phyloP scores from a whole-genome alignment of 92 coral and sea anemone species.

The Galaxea fascicularis region DNA sequence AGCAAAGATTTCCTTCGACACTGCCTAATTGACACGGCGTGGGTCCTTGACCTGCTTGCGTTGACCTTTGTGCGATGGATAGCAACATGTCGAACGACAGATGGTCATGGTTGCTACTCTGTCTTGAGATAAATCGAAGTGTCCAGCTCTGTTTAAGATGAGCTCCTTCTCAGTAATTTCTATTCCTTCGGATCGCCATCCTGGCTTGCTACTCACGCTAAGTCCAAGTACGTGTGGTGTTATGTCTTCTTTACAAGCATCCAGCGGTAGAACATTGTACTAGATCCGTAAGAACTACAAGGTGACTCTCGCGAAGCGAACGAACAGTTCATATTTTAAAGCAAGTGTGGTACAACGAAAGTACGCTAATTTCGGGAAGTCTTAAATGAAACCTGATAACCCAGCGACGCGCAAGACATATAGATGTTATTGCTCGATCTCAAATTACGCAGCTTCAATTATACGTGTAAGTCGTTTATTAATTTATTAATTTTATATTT shows the following conservation, averaged over 20 bases:
- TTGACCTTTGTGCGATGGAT: constrained; percentile 56
- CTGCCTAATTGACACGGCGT: constrained; percentile 49
- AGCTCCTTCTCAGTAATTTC: constrained; percentile 38
- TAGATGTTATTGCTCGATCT: constrained; percentile 16
- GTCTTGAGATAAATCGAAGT: constrained; percentile 7
- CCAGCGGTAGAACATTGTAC: constrained; percentile 36
- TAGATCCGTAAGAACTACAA: constrained; percentile 23
- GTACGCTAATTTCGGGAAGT: constrained; percentile 28
- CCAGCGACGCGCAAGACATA: constrained; percentile 21
- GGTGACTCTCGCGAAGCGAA: constrained; percentile 24
- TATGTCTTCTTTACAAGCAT: constrained; percentile 32
- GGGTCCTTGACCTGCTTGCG: constrained; percentile 52
- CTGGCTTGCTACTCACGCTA: constrained; percentile 39
- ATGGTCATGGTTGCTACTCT: constrained; percentile 43
- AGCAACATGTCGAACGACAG: constrained; percentile 38
- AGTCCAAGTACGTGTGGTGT: constrained; percentile 41
- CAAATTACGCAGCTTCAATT: constrained; percentile 33
- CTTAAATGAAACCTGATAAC: constrained; percentile 28
- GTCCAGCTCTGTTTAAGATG: constrained; percentile 49
- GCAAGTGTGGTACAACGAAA: constrained; percentile 17
- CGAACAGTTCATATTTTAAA: constrained; percentile 10
- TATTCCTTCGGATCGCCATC: constrained; percentile 20
- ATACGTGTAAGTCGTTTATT: constrained; percentile 29
- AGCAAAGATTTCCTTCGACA: constrained; percentile 55
- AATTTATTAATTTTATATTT: constrained; percentile 29